A percentile compares a stretch with the other conserved stretches of the same genome.
Evolutionary conservation across 2,113 vertebrate genomes (phyloP).

Genomic region (Fregata magnificens): DNA sequence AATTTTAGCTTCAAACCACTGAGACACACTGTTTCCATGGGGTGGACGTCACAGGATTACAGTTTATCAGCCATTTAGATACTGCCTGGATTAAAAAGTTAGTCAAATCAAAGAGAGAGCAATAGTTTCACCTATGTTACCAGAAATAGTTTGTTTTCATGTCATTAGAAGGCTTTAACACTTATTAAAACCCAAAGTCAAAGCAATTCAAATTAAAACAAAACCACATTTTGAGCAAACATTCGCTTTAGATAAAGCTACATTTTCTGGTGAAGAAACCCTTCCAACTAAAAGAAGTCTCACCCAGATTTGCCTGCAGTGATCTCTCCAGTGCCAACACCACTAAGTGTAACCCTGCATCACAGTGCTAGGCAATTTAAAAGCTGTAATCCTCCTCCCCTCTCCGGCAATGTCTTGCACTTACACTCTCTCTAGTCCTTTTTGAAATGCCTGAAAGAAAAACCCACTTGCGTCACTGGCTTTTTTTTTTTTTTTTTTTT

Average conservation of each 20-base stretch:
- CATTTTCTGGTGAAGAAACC: not conserved
- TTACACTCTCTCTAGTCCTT: not conserved
- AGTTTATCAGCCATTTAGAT: not conserved
- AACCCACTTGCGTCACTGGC: not conserved
- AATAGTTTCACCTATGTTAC: not conserved
- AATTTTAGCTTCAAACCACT: not conserved
- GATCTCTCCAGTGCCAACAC: not conserved
- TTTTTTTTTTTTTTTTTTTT: not conserved
- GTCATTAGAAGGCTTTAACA: not conserved
- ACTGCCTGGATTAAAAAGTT: not conserved
- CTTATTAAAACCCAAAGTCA: not conserved
- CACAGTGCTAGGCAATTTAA: not conserved
- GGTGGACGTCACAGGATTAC: not conserved
- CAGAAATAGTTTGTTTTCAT: not conserved
- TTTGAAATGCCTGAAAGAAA: conserved; percentile 5
- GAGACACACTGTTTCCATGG: not conserved
- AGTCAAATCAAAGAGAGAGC: not conserved
- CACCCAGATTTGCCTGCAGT: not conserved
- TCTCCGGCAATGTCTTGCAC: not conserved
- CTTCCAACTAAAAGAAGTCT: not conserved
- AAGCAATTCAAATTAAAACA: not conserved
- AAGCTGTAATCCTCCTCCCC: conserved; percentile 9
- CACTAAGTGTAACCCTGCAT: not conserved
- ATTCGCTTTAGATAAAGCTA: not conserved
- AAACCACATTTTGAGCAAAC: not conserved